phyloP scores from a whole-genome alignment of 2,888 invertebrate genomes.

The Parelbella ahira region DNA sequence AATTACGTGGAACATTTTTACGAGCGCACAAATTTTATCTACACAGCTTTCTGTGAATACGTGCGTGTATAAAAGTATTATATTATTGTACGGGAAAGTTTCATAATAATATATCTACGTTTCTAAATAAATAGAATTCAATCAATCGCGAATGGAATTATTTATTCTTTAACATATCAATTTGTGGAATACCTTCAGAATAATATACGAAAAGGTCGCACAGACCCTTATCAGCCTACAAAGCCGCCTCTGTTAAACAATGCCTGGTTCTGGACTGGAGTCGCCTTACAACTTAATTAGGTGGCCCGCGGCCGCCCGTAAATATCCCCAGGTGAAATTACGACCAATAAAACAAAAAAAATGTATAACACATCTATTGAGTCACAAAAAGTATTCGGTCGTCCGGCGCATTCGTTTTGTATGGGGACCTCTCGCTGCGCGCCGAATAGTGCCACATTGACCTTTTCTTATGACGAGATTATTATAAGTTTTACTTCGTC shows the following conservation, averaged over 20 bases:
- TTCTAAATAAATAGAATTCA: too few relatives aligned
- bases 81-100: too few relatives aligned
- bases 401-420: conserved; percentile 72
- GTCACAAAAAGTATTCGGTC: conserved; percentile 72
- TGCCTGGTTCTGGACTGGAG: conserved; percentile 50
- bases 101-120: too few relatives aligned
- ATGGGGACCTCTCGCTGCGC: conserved; percentile 68
- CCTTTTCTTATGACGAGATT: conserved; percentile 21
- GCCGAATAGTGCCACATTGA: conserved; percentile 34
- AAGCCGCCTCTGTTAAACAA: conserved; percentile 67
- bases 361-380: conserved; percentile 79
- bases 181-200: conserved; percentile 61
- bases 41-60: too few relatives aligned
- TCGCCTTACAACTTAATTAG: conserved; percentile 79
- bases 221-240: conserved; percentile 60
- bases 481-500: conserved; percentile 11
- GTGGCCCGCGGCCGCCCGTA: conserved; percentile 75
- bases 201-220: conserved; percentile 49
- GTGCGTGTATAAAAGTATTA: too few relatives aligned
- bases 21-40: not conserved
- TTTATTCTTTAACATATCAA: not conserved
- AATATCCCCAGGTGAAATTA: conserved; percentile 78
- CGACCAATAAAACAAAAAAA: conserved; percentile 78
- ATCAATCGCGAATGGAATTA: too few relatives aligned
- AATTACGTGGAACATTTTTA: conserved; percentile 33